Base-by-base conservation (phyloP, 2,113 vertebrate species). In the Periophthalmus modestus region DNA sequence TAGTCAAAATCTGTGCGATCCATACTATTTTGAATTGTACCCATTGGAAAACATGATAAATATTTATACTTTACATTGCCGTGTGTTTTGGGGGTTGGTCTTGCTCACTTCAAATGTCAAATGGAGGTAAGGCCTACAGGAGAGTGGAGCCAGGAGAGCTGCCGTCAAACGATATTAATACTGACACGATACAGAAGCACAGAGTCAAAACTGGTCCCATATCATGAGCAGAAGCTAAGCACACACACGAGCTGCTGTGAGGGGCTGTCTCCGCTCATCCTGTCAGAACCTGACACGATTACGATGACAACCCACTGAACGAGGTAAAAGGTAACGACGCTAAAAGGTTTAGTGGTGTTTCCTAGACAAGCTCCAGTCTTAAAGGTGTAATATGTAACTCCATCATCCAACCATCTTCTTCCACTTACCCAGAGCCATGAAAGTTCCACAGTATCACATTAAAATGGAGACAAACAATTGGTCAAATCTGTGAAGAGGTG, bases 151-250 rank as follows among this genome's bases (percentile, higher is more conserved):
- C 81, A 83, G 68, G 34, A 81, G 13, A 33, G 68, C 24, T 46
- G 50, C 34, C 70, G 70, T 87, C 74, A 82, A 71, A 85, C 71
- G 57, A 58, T 15, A 82, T 89, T 75, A 78, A 24, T 10, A 15
- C 52, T 85, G 82, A 74, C 61, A 79, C 61, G 73, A 85, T 77
- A 68, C 71, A 33, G 55, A 47, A 71, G 39, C 68, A 72, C 72
- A 23, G 54, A 73, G 81, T 34, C 75, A 72, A 73, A 71, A 67
- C 74, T 46, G 61, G 3, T 75, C 75, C 59, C 68, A 48, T 10
- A 1, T 72, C 72, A 83, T 24, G 71, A 62, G 54, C 74, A 83
- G 36, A 77, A 28, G 61, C 50, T 39, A 19, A 48, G 33, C 68
- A 50, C 50, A 67, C n/a, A 67, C 59, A 7, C 36, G 36, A 1